These are phyloP conservation scores for Amniataba percoides DNA, from an alignment of 2,797 vertebrate species.

Conservation along the genomic window DNA sequence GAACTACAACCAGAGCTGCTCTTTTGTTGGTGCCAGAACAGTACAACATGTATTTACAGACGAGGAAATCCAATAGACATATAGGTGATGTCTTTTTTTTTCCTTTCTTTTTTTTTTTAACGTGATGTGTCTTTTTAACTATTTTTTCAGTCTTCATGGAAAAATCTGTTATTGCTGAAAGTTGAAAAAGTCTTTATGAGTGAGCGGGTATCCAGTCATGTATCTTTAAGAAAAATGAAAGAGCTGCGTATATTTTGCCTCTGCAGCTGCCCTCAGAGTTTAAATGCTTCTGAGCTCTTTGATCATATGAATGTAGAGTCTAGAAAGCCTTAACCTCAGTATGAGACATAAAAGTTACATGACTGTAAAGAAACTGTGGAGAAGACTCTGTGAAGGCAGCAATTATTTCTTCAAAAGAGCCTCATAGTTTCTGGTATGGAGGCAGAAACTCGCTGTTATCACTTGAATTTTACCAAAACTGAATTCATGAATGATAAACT, in stretches of 20 bases:
- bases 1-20: not conserved
- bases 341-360: not conserved
- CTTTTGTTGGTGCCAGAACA: constrained; percentile 11
- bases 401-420: not conserved
- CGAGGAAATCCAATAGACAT: not conserved
- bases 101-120: not conserved
- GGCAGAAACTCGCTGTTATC: not conserved
- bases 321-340: not conserved
- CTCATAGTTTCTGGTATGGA: not conserved
- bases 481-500: not conserved
- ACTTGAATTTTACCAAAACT: not conserved
- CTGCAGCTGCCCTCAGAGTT: not conserved
- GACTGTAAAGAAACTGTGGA: not conserved
- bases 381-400: too few relatives aligned
- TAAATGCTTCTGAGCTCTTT: not conserved
- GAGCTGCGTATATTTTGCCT: not conserved
- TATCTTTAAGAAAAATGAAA: not conserved
- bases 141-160: not conserved
- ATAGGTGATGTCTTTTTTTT: constrained; percentile 1
- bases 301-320: not conserved
- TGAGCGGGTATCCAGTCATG: not conserved
- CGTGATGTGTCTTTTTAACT: not conserved
- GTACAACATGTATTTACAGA: not conserved
- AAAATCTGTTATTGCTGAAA: not conserved
- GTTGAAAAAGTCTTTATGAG: not conserved